Evolutionary conservation across 2,113 vertebrate species (phyloP).

Genomic region (Sigmodon hispidus): DNA sequence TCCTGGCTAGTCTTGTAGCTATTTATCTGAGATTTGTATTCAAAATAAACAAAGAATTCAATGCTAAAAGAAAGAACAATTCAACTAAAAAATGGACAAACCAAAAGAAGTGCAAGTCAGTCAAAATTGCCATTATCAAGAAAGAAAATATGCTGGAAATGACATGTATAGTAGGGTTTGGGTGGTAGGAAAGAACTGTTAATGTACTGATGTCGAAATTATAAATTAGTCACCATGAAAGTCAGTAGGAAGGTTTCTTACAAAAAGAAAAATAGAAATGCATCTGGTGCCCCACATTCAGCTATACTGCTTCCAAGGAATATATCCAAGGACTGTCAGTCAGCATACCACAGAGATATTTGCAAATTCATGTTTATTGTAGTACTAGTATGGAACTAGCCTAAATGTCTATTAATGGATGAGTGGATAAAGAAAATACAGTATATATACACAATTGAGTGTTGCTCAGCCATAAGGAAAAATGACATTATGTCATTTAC

Average conservation of each 20-base stretch:
- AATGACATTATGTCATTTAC: not conserved
- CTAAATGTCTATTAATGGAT: not conserved
- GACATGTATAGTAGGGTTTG: not conserved
- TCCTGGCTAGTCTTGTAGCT: not conserved
- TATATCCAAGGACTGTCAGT: not conserved
- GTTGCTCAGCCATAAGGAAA: not conserved
- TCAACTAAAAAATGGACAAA: not conserved
- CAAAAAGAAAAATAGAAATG: not conserved
- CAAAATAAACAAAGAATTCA: not conserved
- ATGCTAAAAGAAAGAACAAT: not conserved
- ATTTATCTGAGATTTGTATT: not conserved
- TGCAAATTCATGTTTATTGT: not conserved
- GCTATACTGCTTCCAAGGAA: not conserved
- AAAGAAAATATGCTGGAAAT: not conserved
- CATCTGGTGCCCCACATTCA: not conserved
- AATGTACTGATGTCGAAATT: not conserved
- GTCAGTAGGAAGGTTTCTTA: not conserved
- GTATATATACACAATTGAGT: not conserved
- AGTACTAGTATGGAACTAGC: not conserved
- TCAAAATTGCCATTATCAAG: not conserved
- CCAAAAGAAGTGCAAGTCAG: not conserved
- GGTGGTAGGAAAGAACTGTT: not conserved
- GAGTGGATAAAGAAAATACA: not conserved
- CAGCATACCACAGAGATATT: not conserved
- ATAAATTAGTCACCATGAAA: not conserved